Evolutionary conservation across 1,140 invertebrate genomes (phyloP).

Genomic region (Heliconius hewitsoni): DNA sequence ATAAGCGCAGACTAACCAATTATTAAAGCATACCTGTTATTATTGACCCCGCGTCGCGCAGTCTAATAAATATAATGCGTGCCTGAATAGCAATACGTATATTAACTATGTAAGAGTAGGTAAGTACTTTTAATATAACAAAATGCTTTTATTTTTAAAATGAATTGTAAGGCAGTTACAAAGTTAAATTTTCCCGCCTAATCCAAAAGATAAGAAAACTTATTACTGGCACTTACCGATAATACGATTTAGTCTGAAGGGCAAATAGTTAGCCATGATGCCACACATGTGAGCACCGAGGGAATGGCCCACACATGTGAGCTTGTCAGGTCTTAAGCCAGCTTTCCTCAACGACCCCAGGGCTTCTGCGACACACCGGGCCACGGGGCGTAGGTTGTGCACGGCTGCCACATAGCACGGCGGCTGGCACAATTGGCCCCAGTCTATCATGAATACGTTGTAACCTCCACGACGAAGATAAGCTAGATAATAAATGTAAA

Average conservation of each 20-base stretch:
- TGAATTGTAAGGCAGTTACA: too few species aligned
- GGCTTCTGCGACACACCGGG: conserved; percentile 84
- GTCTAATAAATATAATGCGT: too few species aligned
- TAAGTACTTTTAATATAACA: too few species aligned
- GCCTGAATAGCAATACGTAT: too few species aligned
- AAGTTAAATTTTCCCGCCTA: not conserved
- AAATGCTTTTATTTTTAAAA: too few species aligned
- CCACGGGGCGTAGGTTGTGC: conserved; percentile 86
- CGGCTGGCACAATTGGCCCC: conserved; percentile 84
- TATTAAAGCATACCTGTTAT: too few species aligned
- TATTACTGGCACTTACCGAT: conserved; percentile 56
- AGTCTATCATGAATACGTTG: conserved; percentile 89
- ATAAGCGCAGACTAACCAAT: too few species aligned
- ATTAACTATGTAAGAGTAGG: too few species aligned
- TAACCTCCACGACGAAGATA: conserved; percentile 87
- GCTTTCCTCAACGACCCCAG: conserved; percentile 83
- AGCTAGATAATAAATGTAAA: conserved; percentile 59
- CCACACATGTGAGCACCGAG: conserved; percentile 89
- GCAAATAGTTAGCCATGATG: conserved; percentile 84
- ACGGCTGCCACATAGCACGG: conserved; percentile 88
- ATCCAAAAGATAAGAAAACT: not conserved
- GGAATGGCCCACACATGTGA: conserved; percentile 89
- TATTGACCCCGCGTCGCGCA: too few species aligned
- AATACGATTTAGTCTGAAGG: conserved; percentile 69
- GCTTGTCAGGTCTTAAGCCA: conserved; percentile 83